Evolutionary conservation across 2,888 invertebrate species (phyloP).

Genomic region (Gortyna flavago): DNA sequence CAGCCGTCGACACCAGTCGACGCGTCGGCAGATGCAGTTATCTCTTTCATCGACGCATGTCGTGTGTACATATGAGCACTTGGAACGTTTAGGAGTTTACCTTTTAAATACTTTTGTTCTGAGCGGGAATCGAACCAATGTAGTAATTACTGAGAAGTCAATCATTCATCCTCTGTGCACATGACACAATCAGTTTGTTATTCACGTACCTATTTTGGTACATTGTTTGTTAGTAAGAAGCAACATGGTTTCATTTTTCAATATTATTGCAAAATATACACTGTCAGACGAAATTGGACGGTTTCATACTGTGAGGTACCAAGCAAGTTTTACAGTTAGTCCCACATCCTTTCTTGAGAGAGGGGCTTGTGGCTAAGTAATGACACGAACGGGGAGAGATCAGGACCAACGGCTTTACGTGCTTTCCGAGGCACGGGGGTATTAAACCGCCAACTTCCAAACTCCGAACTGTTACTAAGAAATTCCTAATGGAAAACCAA

Average conservation of each 20-base stretch:
- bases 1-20: no score
- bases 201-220: background rate
- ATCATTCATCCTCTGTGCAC: background rate
- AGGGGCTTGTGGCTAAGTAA: no score
- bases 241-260: constrained; percentile 55
- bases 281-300: constrained; percentile 43
- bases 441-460: no score
- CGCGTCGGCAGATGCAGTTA: no score
- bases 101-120: background rate
- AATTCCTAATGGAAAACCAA: no score
- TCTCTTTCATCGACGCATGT: no score
- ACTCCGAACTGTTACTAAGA: no score
- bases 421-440: no score
- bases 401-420: no score
- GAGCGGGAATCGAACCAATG: background rate
- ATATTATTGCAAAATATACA: constrained; percentile 59
- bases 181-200: background rate
- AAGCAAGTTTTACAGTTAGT: constrained; percentile 11
- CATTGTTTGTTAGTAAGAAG: background rate
- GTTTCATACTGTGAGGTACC: constrained; percentile 31
- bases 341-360: background rate
- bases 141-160: background rate
- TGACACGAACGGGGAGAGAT: no score
- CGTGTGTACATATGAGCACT: no score
- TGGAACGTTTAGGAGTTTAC: no score